phyloP scores from a whole-genome alignment of 2,888 invertebrate genomes.

The Andrena trimmerana region DNA sequence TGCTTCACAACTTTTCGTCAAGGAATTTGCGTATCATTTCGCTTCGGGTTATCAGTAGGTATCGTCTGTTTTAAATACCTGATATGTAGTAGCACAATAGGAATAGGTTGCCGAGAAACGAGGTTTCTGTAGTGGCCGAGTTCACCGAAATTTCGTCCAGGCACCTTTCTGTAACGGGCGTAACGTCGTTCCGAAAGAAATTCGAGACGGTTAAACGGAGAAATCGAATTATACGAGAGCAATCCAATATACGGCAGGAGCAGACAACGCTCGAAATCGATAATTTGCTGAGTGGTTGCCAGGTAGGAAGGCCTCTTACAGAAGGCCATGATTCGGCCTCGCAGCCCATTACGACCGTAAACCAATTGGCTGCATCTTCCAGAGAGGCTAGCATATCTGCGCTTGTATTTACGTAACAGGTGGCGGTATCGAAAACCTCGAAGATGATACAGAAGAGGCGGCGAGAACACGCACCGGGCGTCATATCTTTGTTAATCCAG shows the following conservation, averaged over 20 bases:
- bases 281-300: conserved; percentile 62
- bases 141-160: not conserved
- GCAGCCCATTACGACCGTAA: conserved; percentile 73
- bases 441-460: conserved; percentile 38
- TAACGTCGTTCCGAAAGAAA: conserved; percentile 17
- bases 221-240: conserved; percentile 38
- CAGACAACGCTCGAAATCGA: conserved; percentile 29
- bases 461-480: conserved; percentile 31
- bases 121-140: not conserved
- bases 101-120: not conserved
- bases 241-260: conserved; percentile 17
- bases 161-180: not conserved
- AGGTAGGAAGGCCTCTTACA: conserved; percentile 48
- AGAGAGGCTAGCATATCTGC: conserved; percentile 22
- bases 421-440: conserved; percentile 67
- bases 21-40: no score
- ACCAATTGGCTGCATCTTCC: conserved; percentile 76
- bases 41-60: no score
- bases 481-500: conserved; percentile 53
- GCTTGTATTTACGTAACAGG: conserved; percentile 76
- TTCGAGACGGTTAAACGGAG: conserved; percentile 12
- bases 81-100: not conserved
- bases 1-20: no score
- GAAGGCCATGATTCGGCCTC: conserved; percentile 61
- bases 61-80: no score